Evolutionary conservation across 2,888 invertebrate genomes (phyloP), one percentile per base, ranked within the genome.

Genomic region (Dasysyrphus albostriatus): DNA sequence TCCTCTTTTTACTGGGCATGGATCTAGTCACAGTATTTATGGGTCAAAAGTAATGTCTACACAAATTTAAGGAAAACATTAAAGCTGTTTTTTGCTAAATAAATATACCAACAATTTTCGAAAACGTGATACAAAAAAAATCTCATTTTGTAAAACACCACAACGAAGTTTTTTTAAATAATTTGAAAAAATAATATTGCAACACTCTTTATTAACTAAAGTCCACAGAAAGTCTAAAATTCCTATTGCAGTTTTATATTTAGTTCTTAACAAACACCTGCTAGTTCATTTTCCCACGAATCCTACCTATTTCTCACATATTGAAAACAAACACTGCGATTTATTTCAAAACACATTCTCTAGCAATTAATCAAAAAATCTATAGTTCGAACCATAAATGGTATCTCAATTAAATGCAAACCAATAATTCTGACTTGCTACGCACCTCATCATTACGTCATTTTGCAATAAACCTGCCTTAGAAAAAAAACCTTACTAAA

Each of bases 371-470:
- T 69, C 69, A 54, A 54, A 69, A 54, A 54, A 69, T 39, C 54
- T 39, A 29, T 12, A 5, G 34, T 54, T 29, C n/a, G 12, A 39
- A 14, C 69, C 69, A 54, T 69, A 69, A 67, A 49, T 4, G 67
- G 67, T 7, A 49, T 34, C 19, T 49, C 67, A 67, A 67, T 49
- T 67, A 67, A 69, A 54, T 69, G 29, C 39, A 69, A 54, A 69
- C 47, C 59, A 77, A 77, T 56, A 24, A 24, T 24, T 81, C 61
- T 56, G n/a, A 24, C 24, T 24, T 24, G 29, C 19, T 59, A 58
- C 67, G 34, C 73, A 51, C 59, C 67, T 51, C 24, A 78, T 61
- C 24, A 61, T 74, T 78, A 54, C 78, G 61, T 78, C 77, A 78
- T 39, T 73, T 77, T 29, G 51, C 70, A 76, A 76, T 65, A 58